A percentile compares a stretch with the other conserved stretches of the same genome.
phyloP scores from a whole-genome alignment of 2,113 vertebrate species.

The Odontophorus gujanensis region DNA sequence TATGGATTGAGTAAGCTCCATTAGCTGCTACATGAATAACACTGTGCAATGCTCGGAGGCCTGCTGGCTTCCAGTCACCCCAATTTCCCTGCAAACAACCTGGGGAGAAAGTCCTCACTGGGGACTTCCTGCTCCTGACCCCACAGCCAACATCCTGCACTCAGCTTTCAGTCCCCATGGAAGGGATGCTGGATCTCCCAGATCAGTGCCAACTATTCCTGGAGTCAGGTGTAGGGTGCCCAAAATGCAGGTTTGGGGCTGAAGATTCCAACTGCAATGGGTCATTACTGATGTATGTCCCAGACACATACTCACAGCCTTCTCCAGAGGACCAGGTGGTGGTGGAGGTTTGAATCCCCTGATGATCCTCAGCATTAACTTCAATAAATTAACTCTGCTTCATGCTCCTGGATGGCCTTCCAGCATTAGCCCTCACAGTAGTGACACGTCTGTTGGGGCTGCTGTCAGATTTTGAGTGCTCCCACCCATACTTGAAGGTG shows the following conservation, averaged over 20 bases:
- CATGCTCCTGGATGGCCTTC: neutral
- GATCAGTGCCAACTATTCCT: neutral
- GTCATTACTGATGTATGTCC: rapidly evolving
- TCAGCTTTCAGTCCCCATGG: rapidly evolving
- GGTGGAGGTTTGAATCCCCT: neutral
- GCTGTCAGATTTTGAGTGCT: neutral
- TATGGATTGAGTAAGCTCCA: constrained; percentile 10
- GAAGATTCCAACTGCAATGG: neutral
- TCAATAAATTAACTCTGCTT: constrained; percentile 4
- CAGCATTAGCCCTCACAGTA: neutral
- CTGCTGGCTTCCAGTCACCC: neutral
- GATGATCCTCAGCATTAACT: neutral
- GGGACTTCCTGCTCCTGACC: neutral
- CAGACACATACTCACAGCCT: rapidly evolving
- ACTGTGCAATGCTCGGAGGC: rapidly evolving
- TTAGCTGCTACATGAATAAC: constrained; percentile 25
- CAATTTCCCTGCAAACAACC: neutral
- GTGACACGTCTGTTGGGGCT: constrained; percentile 22
- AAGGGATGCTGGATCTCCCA: neutral
- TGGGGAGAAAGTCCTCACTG: rapidly evolving
- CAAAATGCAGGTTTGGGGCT: neutral
- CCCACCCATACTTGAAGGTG: neutral
- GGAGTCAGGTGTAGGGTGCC: too few relatives aligned
- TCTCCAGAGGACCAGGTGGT: neutral
- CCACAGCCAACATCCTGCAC: neutral